Percentiles rank a stretch among this genome's conserved stretches.
These are phyloP conservation scores for Asobara japonica DNA, from an alignment of 1,140 invertebrate genomes.

Conservation along the genomic window DNA sequence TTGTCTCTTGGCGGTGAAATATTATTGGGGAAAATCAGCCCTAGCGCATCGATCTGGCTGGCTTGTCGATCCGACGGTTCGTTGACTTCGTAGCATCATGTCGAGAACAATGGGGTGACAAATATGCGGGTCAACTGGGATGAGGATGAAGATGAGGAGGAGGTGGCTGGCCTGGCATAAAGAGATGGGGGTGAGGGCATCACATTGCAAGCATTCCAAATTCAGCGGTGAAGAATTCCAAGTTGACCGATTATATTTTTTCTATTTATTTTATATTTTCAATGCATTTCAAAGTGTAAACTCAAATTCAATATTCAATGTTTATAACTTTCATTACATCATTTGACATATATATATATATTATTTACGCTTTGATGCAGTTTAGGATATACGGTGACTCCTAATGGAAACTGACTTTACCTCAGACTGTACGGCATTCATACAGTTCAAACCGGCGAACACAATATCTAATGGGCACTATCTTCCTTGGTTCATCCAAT, in stretches of 20 bases:
- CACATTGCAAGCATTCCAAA: not conserved
- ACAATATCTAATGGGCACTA: too few species aligned
- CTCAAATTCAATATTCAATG: too few species aligned
- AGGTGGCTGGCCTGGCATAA: not conserved
- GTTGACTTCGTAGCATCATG: constrained; percentile 11
- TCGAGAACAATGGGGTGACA: constrained; percentile 12
- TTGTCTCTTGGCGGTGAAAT: not conserved
- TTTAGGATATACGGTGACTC: too few species aligned
- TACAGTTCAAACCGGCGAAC: too few species aligned
- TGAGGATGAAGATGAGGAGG: not conserved
- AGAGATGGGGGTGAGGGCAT: not conserved
- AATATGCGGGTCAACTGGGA: constrained; percentile 32
- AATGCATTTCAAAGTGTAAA: not conserved
- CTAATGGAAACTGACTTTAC: too few species aligned
- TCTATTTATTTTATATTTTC: not conserved
- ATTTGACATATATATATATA: too few species aligned
- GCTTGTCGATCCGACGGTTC: not conserved
- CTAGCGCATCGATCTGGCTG: constrained; percentile 11
- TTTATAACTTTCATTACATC: too few species aligned
- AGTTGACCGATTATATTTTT: not conserved
- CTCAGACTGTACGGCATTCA: too few species aligned
- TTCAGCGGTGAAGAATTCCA: not conserved
- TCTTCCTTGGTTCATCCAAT: too few species aligned
- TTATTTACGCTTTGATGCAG: too few species aligned
- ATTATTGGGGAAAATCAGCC: not conserved